Evolutionary conservation across 30 jellyfish, hydroid and myxozoan genomes (phyloP).

Genomic region (Pseudorhiza aurosa): DNA sequence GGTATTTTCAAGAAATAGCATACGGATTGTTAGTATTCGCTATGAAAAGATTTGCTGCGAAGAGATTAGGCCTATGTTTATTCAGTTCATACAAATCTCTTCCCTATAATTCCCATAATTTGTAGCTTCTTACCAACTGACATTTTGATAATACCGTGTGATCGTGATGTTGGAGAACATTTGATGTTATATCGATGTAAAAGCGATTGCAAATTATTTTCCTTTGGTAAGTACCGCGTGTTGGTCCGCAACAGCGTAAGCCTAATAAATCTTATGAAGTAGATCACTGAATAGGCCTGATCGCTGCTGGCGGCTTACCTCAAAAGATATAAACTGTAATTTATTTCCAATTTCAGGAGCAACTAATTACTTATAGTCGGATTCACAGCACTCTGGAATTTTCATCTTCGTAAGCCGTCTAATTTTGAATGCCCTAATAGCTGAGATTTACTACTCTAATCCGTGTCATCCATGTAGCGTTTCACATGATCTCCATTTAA

Average conservation of each 20-base stretch:
- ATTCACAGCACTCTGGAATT: neutral
- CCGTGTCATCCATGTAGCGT: neutral
- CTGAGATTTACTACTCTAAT: too few relatives aligned
- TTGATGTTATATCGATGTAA: too few relatives aligned
- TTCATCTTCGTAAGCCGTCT: neutral
- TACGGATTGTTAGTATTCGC: too few relatives aligned
- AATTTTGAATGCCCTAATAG: too few relatives aligned
- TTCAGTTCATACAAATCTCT: too few relatives aligned
- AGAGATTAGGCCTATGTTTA: too few relatives aligned
- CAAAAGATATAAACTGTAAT: neutral
- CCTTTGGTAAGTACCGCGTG: neutral
- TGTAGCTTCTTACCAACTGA: too few relatives aligned
- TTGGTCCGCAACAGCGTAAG: neutral
- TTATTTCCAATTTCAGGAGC: neutral
- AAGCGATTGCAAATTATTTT: neutral
- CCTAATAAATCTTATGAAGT: neutral
- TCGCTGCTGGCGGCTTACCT: conserved; percentile 1
- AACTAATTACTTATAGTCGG: neutral
- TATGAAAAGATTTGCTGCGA: too few relatives aligned
- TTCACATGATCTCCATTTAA: neutral
- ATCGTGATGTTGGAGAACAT: too few relatives aligned
- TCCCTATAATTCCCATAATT: too few relatives aligned
- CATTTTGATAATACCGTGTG: too few relatives aligned
- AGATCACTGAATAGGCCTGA: neutral
- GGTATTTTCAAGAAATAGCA: too few relatives aligned